Conservation (phyloP, 2,888 invertebrate species). For the Tipula confusa region DNA sequence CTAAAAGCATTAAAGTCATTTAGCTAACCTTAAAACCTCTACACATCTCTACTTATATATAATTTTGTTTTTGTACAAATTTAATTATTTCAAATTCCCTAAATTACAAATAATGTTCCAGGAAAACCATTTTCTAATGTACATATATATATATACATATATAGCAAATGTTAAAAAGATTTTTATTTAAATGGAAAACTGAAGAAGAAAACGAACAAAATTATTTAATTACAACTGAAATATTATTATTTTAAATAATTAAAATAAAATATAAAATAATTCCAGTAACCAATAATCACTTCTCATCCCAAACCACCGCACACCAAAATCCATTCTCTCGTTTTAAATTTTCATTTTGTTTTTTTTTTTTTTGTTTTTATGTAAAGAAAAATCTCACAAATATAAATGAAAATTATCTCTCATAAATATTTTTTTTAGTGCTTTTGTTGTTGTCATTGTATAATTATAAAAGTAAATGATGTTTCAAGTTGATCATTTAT, state of each 20-base stretch:
- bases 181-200: background rate
- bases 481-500: constrained; percentile 25
- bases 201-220: background rate
- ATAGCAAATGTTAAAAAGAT: background rate
- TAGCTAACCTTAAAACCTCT: background rate
- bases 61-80: background rate
- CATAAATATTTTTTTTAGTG: background rate
- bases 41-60: background rate
- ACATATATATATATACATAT: background rate
- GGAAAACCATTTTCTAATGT: background rate
- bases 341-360: background rate
- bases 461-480: constrained; percentile 13
- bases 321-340: background rate
- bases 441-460: background rate
- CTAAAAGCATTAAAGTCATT: background rate
- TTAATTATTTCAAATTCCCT: background rate
- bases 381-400: background rate
- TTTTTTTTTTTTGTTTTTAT: background rate
- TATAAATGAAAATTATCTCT: background rate
- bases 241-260: constrained; percentile 25
- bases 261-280: background rate
- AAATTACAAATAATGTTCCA: background rate
- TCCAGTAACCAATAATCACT: background rate
- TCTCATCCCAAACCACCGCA: background rate
- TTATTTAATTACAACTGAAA: constrained; percentile 25